A percentile compares a stretch with the other conserved stretches of the same genome.
These are phyloP conservation scores for Apaloderma vittatum DNA, from an alignment of 2,113 vertebrate genomes.

Conservation along the genomic window DNA sequence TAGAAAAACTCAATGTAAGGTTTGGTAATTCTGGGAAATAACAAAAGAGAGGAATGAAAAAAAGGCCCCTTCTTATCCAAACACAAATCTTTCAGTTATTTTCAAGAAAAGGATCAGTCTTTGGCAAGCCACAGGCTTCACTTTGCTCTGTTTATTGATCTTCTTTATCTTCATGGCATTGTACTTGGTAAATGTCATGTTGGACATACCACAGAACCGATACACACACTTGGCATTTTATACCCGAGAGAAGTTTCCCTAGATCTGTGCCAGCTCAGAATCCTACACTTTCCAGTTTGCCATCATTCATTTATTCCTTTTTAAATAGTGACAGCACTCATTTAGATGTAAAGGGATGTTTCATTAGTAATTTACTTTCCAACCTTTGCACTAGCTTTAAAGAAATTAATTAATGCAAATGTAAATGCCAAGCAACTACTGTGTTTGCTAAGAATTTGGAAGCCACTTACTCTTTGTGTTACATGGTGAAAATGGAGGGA, in stretches of 20 bases:
- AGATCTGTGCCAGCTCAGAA: neutral
- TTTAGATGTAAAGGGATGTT: neutral
- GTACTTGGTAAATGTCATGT: slow-evolving; percentile 46
- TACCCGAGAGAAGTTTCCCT: slow-evolving; percentile 3
- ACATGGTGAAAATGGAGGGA: neutral
- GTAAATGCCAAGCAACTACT: neutral
- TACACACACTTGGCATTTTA: slow-evolving; percentile 26
- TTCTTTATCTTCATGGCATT: neutral
- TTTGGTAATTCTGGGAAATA: neutral
- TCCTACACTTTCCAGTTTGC: neutral
- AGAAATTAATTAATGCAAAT: neutral
- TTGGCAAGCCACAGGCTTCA: neutral
- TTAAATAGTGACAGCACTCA: neutral
- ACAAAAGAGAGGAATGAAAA: neutral
- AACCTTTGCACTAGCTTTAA: neutral
- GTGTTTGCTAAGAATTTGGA: neutral
- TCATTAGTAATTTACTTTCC: neutral
- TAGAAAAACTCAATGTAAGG: neutral
- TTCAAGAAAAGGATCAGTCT: neutral
- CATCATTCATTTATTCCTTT: neutral
- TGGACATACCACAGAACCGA: neutral
- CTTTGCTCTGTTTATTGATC: slow-evolving; percentile 29
- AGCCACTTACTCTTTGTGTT: neutral
- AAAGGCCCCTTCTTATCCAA: neutral
- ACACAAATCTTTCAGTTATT: neutral